Evolutionary conservation across 2,888 invertebrate genomes (phyloP).

Genomic region (Nomada fabriciana): DNA sequence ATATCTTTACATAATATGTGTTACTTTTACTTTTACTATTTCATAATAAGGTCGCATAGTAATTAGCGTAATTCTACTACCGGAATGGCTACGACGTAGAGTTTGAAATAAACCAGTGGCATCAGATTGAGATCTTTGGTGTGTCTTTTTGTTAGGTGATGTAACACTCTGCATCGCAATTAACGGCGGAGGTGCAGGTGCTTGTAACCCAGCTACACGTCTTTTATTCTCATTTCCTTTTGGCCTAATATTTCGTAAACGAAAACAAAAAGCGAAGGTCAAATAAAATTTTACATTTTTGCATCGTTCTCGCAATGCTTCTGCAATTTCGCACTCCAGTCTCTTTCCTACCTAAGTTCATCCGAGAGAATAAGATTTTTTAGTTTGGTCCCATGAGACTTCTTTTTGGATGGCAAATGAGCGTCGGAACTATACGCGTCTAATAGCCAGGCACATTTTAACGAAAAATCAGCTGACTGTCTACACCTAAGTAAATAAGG

Average conservation of each 20-base stretch:
- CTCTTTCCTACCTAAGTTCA: constrained; percentile 85
- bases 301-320: background rate
- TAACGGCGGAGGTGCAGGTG: constrained; percentile 82
- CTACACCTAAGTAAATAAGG: constrained; percentile 89
- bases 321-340: background rate
- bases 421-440: constrained; percentile 96
- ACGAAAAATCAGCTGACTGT: constrained; percentile 97
- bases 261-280: constrained; percentile 11
- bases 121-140: constrained; percentile 93
- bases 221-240: constrained; percentile 81
- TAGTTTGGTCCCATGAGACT: constrained; percentile 91
- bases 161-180: constrained; percentile 80
- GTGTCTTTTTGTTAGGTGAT: constrained; percentile 89
- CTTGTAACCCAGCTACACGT: constrained; percentile 79
- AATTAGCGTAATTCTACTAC: constrained; percentile 64
- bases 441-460: constrained; percentile 98
- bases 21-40: constrained; percentile 17
- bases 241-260: constrained; percentile 75
- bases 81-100: constrained; percentile 83
- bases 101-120: constrained; percentile 90
- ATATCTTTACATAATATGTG: background rate
- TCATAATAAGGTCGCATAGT: constrained; percentile 5
- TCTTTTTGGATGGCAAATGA: constrained; percentile 88
- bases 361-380: constrained; percentile 91
- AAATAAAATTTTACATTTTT: background rate